phyloP scores from a whole-genome alignment of 1,140 invertebrate genomes.

The Alviniconcha marisindica region DNA sequence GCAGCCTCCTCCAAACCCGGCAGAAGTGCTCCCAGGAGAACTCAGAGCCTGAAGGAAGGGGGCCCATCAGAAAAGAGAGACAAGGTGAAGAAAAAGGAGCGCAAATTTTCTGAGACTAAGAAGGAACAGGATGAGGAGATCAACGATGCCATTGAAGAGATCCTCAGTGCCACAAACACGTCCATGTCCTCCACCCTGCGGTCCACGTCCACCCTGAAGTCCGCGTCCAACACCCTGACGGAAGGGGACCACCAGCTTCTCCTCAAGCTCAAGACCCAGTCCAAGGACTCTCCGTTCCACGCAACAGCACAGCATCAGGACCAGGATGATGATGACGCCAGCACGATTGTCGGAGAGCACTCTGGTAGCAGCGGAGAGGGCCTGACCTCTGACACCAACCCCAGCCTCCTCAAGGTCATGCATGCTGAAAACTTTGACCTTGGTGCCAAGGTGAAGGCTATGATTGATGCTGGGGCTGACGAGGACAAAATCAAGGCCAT shows the following conservation, averaged over 20 bases:
- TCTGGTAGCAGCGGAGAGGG: constrained; percentile 38
- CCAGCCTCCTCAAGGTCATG: constrained; percentile 56
- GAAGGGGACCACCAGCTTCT: constrained; percentile 64
- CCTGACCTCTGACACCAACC: constrained; percentile 52
- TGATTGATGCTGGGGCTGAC: constrained; percentile 58
- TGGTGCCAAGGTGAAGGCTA: constrained; percentile 58
- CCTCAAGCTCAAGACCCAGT: constrained; percentile 50
- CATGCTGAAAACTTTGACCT: constrained; percentile 56
- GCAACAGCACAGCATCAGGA: constrained; percentile 35
- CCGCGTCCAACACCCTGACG: constrained; percentile 58
- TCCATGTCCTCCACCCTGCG: constrained; percentile 50
- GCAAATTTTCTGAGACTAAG: constrained; percentile 66
- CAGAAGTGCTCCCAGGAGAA: neutral
- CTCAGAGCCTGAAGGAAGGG: constrained; percentile 35
- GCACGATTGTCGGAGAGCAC: constrained; percentile 33
- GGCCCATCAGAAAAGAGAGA: constrained; percentile 39
- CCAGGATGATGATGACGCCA: constrained; percentile 27
- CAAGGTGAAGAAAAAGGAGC: constrained; percentile 51
- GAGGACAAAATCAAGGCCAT: constrained; percentile 47
- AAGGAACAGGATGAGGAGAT: constrained; percentile 63
- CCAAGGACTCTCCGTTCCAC: constrained; percentile 63
- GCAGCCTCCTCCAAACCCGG: neutral
- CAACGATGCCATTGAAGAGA: constrained; percentile 71
- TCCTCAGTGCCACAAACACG: constrained; percentile 64
- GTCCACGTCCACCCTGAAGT: constrained; percentile 50